phyloP scores from a whole-genome alignment of 2,797 vertebrate species.

The Oryzias sinensis region DNA sequence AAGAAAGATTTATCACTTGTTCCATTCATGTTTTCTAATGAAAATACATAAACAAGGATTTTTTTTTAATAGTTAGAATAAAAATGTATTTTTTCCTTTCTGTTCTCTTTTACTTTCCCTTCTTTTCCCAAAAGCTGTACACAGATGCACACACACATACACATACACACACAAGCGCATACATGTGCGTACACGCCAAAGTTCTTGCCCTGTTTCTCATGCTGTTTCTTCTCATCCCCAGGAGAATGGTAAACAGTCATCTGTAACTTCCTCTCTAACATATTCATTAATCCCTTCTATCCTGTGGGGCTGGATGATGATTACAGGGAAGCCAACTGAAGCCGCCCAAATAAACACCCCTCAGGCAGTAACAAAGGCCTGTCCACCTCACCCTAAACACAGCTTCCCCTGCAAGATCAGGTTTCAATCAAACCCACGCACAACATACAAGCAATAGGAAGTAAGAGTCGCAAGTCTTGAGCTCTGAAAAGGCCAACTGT shows the following conservation, averaged over 20 bases:
- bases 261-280: conserved; percentile 76
- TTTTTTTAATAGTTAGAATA: neutral
- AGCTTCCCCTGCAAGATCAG: conserved; percentile 71
- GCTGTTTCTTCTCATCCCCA: conserved; percentile 54
- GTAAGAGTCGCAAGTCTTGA: conserved; percentile 49
- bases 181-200: conserved; percentile 16
- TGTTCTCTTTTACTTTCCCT: neutral
- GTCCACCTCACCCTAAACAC: conserved; percentile 79
- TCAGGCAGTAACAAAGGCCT: conserved; percentile 75
- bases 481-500: conserved; percentile 42
- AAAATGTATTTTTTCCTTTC: neutral
- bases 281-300: conserved; percentile 77
- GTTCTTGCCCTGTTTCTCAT: conserved; percentile 35
- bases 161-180: conserved; percentile 8
- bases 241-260: conserved; percentile 76
- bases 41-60: too few relatives aligned
- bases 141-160: conserved; percentile 14
- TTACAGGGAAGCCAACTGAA: conserved; percentile 77
- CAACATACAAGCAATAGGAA: conserved; percentile 72
- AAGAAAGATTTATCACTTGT: too few relatives aligned
- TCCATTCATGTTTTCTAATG: too few relatives aligned
- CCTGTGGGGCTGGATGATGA: conserved; percentile 74
- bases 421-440: conserved; percentile 78
- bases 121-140: conserved; percentile 4
- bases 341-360: conserved; percentile 78